phyloP scores from a whole-genome alignment of 2,888 invertebrate species.

The Perizoma flavofasciatum region DNA sequence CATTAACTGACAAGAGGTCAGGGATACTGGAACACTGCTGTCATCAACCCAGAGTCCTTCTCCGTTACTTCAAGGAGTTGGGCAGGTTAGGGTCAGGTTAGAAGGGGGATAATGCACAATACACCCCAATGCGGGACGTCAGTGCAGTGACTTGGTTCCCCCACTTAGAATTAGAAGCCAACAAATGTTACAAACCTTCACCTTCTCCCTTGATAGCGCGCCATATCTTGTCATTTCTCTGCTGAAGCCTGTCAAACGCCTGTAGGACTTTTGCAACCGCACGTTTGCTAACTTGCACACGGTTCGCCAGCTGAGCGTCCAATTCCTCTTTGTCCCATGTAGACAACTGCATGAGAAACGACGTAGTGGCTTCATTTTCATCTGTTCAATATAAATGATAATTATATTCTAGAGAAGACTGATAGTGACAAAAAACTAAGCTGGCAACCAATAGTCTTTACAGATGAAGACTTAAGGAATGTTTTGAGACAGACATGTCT shows the following conservation, averaged over 20 bases:
- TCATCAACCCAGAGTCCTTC: too few relatives aligned
- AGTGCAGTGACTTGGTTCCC: too few relatives aligned
- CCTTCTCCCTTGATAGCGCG: constrained; percentile 92
- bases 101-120: too few relatives aligned
- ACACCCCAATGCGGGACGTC: too few relatives aligned
- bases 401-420: not conserved
- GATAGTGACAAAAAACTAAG: not conserved
- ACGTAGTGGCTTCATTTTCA: constrained; percentile 98
- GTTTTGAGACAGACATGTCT: too few relatives aligned
- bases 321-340: constrained; percentile 99
- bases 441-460: too few relatives aligned
- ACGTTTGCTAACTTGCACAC: constrained; percentile 97
- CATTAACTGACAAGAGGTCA: too few relatives aligned
- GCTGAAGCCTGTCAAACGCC: constrained; percentile 97
- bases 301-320: constrained; percentile 96
- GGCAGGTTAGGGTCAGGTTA: too few relatives aligned
- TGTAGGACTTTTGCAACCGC: constrained; percentile 98
- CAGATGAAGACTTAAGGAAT: too few relatives aligned
- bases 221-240: constrained; percentile 97
- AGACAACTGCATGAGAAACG: constrained; percentile 96
- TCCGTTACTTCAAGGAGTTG: too few relatives aligned
- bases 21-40: too few relatives aligned
- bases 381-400: constrained; percentile 77
- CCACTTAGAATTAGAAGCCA: too few relatives aligned
- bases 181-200: constrained; percentile 75